Base-by-base conservation (phyloP, 2,888 invertebrate genomes). In the Cremastobaeus sp. region DNA sequence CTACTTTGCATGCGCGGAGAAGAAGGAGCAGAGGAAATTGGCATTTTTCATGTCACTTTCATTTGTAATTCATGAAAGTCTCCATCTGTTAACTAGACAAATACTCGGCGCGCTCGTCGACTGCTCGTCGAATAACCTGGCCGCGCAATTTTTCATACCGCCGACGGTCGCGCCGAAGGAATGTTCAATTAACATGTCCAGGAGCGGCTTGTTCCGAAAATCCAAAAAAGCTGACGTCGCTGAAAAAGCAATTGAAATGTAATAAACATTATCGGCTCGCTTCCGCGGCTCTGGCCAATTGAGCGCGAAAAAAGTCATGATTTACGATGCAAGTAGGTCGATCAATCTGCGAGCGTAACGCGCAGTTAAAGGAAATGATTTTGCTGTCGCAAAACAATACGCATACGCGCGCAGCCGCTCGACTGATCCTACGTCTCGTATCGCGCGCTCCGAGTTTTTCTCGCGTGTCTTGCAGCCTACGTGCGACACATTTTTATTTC, bases 261-360 rank as follows among this genome's bases (percentile, higher is more conserved):
- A 21, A 17, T 59, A 35, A 35, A 45, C 32, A 21, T 43, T 59
- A n/a, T n/a, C 30, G 21, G 14, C 21, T 21, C 12, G 28, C 45
- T 34, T 37, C 34, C 9, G 17, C 17, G 17, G 11, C 12, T 54
- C 25, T 25, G 8, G 20, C 57, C 21, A 66, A 57, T 66, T 66
- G 50, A 8, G 5, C 20, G 21, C 18, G 14, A 18, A 74, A 77
- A 76, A 76, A 78, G 70, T 73, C 32, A 72, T 64, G 57, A 77
- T 76, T 79, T 77, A 76, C 71, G 59, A 74, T 65, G 69, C 72
- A 78, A 78, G 76, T 76, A 48, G 71, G 59, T 43, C 74, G 72
- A 77, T 76, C 76, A 73, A 77, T 77, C 62, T 60, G 48, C 50
- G n/a, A 48, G 45, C 41, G 57, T 48, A 54, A 59, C 43, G 50